phyloP scores from a whole-genome alignment of 2,797 vertebrate genomes.

The Falco concolor region DNA sequence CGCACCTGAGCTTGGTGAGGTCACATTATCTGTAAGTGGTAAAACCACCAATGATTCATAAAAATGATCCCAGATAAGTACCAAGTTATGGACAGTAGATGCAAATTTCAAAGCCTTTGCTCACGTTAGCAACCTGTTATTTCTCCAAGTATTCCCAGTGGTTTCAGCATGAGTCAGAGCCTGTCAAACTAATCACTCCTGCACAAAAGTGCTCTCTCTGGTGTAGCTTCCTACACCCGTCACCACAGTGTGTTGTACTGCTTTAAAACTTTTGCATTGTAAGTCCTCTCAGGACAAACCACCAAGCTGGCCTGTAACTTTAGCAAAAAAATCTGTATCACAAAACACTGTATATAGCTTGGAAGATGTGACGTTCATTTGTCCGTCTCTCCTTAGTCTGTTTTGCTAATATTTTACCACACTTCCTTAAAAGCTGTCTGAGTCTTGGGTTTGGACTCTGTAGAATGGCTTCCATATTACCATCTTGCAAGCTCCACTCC shows the following conservation, averaged over 20 bases:
- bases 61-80: neutral
- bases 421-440: neutral
- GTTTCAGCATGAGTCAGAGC: conserved; percentile 6
- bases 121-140: neutral
- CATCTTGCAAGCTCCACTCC: neutral
- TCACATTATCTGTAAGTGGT: neutral
- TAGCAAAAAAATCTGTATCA: neutral
- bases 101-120: neutral
- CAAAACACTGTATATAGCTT: neutral
- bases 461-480: neutral
- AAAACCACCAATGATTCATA: neutral
- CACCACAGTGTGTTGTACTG: neutral
- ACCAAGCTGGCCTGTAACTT: neutral
- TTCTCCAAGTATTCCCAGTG: neutral
- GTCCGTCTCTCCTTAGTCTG: neutral
- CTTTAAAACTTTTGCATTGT: neutral
- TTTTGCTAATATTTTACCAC: neutral
- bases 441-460: neutral
- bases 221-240: neutral
- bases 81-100: neutral
- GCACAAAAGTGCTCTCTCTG: neutral
- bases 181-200: neutral
- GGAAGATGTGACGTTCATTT: neutral
- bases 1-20: neutral
- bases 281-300: neutral